Evolutionary conservation across 2,888 invertebrate species (phyloP), one percentile per base, ranked within the genome.

Genomic region (Microdon myrmicae): DNA sequence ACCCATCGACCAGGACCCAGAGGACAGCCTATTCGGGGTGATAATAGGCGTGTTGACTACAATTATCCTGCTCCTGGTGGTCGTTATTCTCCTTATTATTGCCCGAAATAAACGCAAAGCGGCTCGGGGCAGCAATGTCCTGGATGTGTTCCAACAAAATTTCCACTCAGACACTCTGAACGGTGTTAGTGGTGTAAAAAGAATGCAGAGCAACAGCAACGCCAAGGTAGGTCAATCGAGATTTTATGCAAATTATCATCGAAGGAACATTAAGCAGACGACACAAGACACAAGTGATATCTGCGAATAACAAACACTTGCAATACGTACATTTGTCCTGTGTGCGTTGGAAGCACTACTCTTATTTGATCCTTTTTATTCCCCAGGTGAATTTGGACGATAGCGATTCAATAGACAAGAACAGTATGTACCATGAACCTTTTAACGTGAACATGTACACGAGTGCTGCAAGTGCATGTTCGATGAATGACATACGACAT

Each of bases 21-120:
- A 82, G 73, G 84, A 84, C 71, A 83, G 86, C 75, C 79, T 78
- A 70, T 86, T 87, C 71, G 87, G 87, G 54, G 82, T 87, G 71
- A 84, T 89, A 72, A 88, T 89, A 71, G 88, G 88, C 56, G 84
- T 87, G 51, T 82, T 90, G 72, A 87, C 87, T 44, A 86, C 88
- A 37, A 86, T 90, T 71, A 88, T 90, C 73, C 81, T 90, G 55
- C 82, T 90, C 73, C 83, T 89, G 67, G 83, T 87, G 60, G 86
- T 85, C 45, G 86, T 88, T 51, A 88, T 90, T 73, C 82, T 85
- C 69, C 86, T 89, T 77, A 87, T 90, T 78, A 85, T 87, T 70
- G 83, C 86, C 71, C 80, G 87, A 68, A 86, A 86, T 73, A 84
- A 86, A 70, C 82, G 84, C 25, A 67, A 67, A 60, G 67, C 69